Evolutionary conservation across 2,797 vertebrate species (phyloP).

Genomic region (Anas capensis): DNA sequence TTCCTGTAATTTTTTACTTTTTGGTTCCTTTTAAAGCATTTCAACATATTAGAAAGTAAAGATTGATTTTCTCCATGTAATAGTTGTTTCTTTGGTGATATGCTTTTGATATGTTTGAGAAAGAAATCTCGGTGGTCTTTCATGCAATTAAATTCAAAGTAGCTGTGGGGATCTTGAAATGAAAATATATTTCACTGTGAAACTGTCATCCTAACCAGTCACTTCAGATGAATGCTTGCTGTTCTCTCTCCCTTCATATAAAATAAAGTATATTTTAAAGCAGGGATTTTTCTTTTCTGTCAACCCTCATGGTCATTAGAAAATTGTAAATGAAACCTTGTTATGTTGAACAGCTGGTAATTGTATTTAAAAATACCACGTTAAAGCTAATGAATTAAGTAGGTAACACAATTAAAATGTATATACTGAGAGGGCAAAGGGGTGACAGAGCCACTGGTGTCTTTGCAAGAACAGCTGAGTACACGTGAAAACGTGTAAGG

Average conservation of each 20-base stretch:
- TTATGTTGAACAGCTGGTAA: neutral
- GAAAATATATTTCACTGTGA: conserved; percentile 2
- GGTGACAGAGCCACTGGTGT: neutral
- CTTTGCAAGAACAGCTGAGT: neutral
- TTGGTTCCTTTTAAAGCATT: conserved; percentile 61
- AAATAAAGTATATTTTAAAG: conserved; percentile 39
- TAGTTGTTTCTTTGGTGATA: conserved; percentile 3
- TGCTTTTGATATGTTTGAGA: conserved; percentile 43
- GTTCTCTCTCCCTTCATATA: conserved; percentile 19
- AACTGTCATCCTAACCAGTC: neutral
- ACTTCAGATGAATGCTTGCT: neutral
- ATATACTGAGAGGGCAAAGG: neutral
- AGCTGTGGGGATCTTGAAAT: conserved; percentile 55
- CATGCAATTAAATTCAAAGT: conserved; percentile 51
- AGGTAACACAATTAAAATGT: neutral
- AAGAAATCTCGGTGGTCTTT: conserved; percentile 52
- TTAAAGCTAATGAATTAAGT: neutral
- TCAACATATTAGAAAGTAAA: conserved; percentile 35
- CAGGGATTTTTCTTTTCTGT: conserved; percentile 29
- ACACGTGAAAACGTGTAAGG: neutral
- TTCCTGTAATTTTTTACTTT: conserved; percentile 47
- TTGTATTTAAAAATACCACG: neutral
- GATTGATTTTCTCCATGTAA: conserved; percentile 24
- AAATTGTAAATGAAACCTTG: neutral
- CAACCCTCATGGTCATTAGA: neutral